Conservation (phyloP, 2,113 vertebrate genomes). For the Telmatochromis sp. region DNA sequence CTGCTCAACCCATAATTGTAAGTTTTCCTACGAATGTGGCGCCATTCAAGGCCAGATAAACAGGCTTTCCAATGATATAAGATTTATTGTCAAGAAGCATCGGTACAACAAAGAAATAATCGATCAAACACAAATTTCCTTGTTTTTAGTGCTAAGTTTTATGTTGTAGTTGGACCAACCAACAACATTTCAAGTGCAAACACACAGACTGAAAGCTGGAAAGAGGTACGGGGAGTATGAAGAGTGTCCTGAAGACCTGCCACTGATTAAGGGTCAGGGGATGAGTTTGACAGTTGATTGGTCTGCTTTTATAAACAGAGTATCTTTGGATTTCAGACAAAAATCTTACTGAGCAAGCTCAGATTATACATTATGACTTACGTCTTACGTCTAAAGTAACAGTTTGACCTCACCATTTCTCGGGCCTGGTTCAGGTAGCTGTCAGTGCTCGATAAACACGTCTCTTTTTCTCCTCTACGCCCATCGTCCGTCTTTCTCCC, state of each 20-base stretch:
- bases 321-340: background rate
- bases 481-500: constrained; percentile 5
- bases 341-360: background rate
- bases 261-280: background rate
- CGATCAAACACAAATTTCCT: background rate
- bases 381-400: background rate
- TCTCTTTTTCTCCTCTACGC: constrained; percentile 24
- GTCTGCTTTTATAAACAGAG: background rate
- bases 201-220: background rate
- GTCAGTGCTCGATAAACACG: constrained; percentile 63
- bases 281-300: background rate
- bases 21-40: background rate
- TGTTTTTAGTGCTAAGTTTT: background rate
- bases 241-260: background rate
- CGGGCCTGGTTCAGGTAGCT: constrained; percentile 68
- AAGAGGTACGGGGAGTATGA: background rate
- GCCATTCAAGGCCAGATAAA: background rate
- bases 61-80: background rate
- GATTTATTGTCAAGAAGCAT: background rate
- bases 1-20: background rate
- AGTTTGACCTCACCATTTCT: constrained; percentile 69
- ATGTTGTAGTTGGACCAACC: background rate
- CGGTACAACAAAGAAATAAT: background rate
- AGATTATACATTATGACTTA: background rate
- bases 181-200: background rate